Evolutionary conservation across 1,140 invertebrate species (phyloP).

Genomic region (Halictus rubicundus): DNA sequence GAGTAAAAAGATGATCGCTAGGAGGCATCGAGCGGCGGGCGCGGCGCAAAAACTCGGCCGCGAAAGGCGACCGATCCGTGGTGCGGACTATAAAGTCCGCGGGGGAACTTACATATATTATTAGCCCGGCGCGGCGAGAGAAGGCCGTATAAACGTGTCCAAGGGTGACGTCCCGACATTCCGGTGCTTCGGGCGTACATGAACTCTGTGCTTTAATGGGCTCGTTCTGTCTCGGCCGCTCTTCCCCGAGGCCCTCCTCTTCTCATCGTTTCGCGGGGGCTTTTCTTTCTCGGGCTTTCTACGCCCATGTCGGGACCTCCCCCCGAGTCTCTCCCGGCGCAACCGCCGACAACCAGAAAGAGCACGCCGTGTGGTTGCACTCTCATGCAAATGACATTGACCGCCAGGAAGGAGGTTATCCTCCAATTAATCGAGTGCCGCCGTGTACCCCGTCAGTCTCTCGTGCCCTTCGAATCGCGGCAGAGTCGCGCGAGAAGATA

Average conservation of each 20-base stretch:
- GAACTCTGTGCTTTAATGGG: slow-evolving; percentile 64
- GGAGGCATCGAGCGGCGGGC: neutral
- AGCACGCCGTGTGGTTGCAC: neutral
- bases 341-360: neutral
- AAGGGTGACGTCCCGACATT: slow-evolving; percentile 59
- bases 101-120: slow-evolving; percentile 53
- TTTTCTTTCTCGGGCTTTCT: slow-evolving; percentile 3
- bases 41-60: neutral
- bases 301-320: neutral
- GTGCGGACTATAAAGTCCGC: slow-evolving; percentile 49
- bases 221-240: slow-evolving; percentile 33
- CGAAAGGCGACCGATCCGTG: slow-evolving; percentile 33
- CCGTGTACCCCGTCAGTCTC: slow-evolving; percentile 55
- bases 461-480: slow-evolving; percentile 51
- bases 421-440: slow-evolving; percentile 66
- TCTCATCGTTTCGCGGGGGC: neutral
- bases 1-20: neutral
- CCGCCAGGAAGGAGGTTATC: slow-evolving; percentile 64
- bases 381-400: slow-evolving; percentile 66
- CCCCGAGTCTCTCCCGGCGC: neutral
- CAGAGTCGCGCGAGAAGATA: slow-evolving; percentile 49
- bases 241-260: neutral
- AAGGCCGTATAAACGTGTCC: slow-evolving; percentile 52
- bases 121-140: slow-evolving; percentile 34
- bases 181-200: slow-evolving; percentile 49